phyloP scores from a whole-genome alignment of 2,797 vertebrate species.

The Rhabdomys pumilio region DNA sequence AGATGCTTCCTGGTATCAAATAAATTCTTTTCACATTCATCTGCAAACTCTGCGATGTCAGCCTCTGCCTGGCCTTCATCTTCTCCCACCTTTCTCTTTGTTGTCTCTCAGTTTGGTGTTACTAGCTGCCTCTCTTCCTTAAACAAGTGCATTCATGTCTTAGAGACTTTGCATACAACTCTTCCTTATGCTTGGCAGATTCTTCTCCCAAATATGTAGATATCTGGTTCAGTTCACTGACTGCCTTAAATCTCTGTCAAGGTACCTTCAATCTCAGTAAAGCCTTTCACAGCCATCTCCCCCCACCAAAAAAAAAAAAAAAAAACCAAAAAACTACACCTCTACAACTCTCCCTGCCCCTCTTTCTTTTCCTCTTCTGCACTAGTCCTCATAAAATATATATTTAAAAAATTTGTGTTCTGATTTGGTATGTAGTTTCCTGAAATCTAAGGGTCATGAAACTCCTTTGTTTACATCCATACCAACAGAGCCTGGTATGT shows the following conservation, averaged over 20 bases:
- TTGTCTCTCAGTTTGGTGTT: not conserved
- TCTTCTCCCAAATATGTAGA: not conserved
- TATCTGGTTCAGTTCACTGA: not conserved
- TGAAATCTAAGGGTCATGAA: constrained; percentile 3
- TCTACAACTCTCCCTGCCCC: not conserved
- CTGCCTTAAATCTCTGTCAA: not conserved
- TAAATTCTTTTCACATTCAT: not conserved
- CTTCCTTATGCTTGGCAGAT: not conserved
- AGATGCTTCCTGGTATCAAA: not conserved
- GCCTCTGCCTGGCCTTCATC: not conserved
- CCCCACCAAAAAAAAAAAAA: too few species aligned
- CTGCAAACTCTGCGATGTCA: not conserved
- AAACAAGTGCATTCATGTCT: not conserved
- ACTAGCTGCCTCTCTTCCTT: not conserved
- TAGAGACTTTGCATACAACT: not conserved
- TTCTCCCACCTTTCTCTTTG: not conserved
- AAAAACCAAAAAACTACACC: too few species aligned
- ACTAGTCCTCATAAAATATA: not conserved
- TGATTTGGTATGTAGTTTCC: not conserved
- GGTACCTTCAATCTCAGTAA: not conserved
- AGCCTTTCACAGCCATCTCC: not conserved
- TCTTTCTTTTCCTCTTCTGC: not conserved
- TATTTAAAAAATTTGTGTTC: not conserved
- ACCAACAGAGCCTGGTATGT: not conserved
- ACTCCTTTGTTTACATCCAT: not conserved